Conservation (phyloP, 2,113 vertebrate genomes). For the Euleptes europaea region DNA sequence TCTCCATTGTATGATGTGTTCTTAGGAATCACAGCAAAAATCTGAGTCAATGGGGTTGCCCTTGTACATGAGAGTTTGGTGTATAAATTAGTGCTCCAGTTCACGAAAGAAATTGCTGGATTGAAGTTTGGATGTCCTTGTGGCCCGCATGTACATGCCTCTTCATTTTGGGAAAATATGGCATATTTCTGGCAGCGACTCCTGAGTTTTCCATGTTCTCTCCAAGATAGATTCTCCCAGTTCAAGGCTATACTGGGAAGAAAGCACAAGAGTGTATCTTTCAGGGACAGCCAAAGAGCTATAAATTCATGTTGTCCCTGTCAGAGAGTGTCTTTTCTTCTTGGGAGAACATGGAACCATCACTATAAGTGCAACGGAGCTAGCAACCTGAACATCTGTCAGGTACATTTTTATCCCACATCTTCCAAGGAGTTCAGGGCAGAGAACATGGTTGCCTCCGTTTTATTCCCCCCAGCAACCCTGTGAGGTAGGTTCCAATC, state of each 20-base stretch:
- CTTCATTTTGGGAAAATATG: no score
- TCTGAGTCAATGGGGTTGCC: neutral
- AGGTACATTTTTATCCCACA: no score
- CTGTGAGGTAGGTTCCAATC: no score
- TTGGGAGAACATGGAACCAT: no score
- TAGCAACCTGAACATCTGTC: no score
- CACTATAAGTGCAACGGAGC: no score
- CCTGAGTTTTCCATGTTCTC: neutral
- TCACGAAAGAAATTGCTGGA: neutral
- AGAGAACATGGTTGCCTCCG: no score
- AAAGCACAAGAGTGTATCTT: neutral
- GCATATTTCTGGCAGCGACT: neutral
- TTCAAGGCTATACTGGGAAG: neutral
- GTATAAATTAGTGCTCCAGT: neutral
- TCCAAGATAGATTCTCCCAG: neutral
- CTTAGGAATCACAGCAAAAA: neutral
- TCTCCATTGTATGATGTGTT: neutral
- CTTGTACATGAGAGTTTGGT: neutral
- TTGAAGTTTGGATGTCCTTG: neutral
- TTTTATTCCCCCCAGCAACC: no score
- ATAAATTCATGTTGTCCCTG: no score
- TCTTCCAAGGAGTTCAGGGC: no score
- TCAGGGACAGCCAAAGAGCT: no score
- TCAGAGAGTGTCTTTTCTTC: no score
- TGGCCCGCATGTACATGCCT: neutral